Conservation (phyloP, 1,140 invertebrate genomes). For the Calycopis cecrops region DNA sequence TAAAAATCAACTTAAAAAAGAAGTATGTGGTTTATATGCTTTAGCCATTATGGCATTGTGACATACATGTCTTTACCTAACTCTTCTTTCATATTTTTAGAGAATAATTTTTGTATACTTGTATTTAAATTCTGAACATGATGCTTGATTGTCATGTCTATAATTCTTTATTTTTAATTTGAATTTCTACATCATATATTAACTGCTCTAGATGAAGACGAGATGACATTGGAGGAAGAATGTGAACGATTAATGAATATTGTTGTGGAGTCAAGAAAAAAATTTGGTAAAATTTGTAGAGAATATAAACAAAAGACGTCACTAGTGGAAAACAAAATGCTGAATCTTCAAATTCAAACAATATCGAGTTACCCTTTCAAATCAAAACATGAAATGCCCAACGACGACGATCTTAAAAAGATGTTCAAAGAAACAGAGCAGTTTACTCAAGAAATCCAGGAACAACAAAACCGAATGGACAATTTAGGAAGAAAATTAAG, state of each 20-base stretch:
- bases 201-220: constrained; percentile 32
- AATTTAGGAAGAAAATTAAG: constrained; percentile 35
- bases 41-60: too few species aligned
- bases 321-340: constrained; percentile 47
- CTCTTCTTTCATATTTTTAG: too few species aligned
- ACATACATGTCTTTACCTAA: too few species aligned
- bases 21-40: too few species aligned
- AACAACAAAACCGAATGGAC: constrained; percentile 37
- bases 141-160: too few species aligned
- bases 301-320: constrained; percentile 52
- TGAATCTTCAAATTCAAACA: constrained; percentile 45
- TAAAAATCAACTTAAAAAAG: too few species aligned
- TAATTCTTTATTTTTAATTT: not conserved
- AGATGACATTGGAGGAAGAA: constrained; percentile 40
- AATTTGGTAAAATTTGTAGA: constrained; percentile 50
- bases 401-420: constrained; percentile 28
- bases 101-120: not conserved
- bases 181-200: not conserved
- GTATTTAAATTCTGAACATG: too few species aligned
- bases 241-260: constrained; percentile 57
- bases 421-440: constrained; percentile 42
- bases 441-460: constrained; percentile 35
- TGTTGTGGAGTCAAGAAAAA: constrained; percentile 54
- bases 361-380: constrained; percentile 43
- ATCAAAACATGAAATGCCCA: constrained; percentile 35